Conservation (phyloP, 1,140 invertebrate species). For the Brevipalpus yothersi region DNA sequence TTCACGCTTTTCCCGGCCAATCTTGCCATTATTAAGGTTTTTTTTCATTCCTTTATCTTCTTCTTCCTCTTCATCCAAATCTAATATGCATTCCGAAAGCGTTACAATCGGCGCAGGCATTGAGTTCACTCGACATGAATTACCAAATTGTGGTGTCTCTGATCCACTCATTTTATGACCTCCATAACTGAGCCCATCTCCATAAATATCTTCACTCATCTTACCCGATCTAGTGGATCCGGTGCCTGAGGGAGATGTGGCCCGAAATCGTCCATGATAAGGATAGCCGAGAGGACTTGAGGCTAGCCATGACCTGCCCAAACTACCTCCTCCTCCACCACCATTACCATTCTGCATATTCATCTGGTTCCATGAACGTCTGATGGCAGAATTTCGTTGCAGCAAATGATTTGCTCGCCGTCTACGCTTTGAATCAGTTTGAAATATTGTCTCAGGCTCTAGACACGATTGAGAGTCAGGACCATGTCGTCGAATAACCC, state of each 20-base stretch:
- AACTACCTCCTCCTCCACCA: too few species aligned
- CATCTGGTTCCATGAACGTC: background rate
- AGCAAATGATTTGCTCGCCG: background rate
- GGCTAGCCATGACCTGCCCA: background rate
- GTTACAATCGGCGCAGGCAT: background rate
- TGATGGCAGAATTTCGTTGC: background rate
- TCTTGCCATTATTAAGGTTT: too few species aligned
- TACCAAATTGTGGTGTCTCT: background rate
- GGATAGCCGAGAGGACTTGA: background rate
- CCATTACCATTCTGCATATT: too few species aligned
- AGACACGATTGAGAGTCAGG: background rate
- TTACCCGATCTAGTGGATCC: too few species aligned
- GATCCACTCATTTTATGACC: too few species aligned
- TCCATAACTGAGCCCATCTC: too few species aligned
- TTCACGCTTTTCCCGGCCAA: too few species aligned
- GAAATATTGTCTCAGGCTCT: background rate
- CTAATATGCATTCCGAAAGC: background rate
- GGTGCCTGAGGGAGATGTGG: too few species aligned
- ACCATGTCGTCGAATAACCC: background rate
- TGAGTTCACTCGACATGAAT: background rate
- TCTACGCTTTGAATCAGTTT: background rate
- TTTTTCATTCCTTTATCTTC: too few species aligned
- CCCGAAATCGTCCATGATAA: background rate
- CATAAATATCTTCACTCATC: too few species aligned
- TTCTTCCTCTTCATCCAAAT: background rate